Base-by-base conservation (phyloP, 2,888 invertebrate species). In the Camponotus fellah region DNA sequence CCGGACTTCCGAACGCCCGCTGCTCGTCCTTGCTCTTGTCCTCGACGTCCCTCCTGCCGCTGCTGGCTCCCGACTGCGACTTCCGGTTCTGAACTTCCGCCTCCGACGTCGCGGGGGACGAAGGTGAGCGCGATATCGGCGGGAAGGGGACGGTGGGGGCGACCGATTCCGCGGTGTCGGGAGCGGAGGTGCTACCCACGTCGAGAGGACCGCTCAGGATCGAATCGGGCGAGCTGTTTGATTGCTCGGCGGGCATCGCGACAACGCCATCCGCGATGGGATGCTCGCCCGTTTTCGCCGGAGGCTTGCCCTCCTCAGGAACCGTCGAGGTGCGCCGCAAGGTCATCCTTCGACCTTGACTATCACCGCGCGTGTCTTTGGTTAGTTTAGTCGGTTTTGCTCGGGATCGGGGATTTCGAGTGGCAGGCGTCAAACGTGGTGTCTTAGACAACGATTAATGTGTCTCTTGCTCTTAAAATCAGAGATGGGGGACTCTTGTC, bases 1-100 rank as follows among this genome's bases (percentile, higher is more conserved):
- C 94, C 12, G 93, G 93, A 86, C 95, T 95, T 14, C 95, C 95
- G 83, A 95, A 95, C 75, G 94, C 92, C 82, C 92, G 86, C 12
- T 89, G 90, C 5, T 85, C 83, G 3, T 88, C 89, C 49, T 85
- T 84, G 9, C 69, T 58, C 3, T 84, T 69, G 3, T 49, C 71
- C 17, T 17, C 72, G 75, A n/a, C 77, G 77, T 43, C 56, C 37
- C 53, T 81, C 12, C 49, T 40, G 12, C 46, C 74, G 21, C 21
- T 85, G 72, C 71, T 81, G 9, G 21, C 26, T 17, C 79, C 75
- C 37, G 69, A 69, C 46, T 49, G 49, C 58, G 65, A 46, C 43
- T 34, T 60, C 40, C 65, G 75, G 3, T 14, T 8, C 34, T 32
- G 77, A n/a, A 21, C 12, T 9, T 53, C 34, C 14, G 82, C 65